Base-by-base conservation (phyloP, 2,113 vertebrate species). In the Lepus americanus region DNA sequence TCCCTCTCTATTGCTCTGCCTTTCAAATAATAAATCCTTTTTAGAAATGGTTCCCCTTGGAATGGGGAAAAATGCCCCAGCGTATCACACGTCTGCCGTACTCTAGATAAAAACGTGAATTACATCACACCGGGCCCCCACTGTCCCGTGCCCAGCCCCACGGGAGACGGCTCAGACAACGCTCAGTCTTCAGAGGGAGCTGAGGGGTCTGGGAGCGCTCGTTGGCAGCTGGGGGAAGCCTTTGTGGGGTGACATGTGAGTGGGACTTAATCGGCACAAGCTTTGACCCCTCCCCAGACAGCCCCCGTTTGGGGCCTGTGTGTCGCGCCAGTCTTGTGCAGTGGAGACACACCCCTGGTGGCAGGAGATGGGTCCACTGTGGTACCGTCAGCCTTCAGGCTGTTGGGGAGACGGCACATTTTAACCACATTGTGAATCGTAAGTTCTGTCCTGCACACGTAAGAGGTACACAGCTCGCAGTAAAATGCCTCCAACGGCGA, bases 381-480 rank as follows among this genome's bases (percentile, higher is more conserved):
- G 7, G 36, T 36, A n/a, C 59, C 51, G 61, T 31, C 61, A 9
- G 29, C 1, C 10, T 16, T 3, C 13, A 29, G 76, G 64, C 3
- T 33, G 63, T 9, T 36, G 72, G 55, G 44, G 20, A 63, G 79
- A n/a, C 10, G 2, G 0, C 33, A 36, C 23, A 11, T 23, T 17
- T 55, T 19, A 94, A 49, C 14, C 44, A 39, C 61, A 80, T 29
- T 29, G 27, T 39, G 93, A 23, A n/a, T 49, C 80, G 76, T 69
- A 39, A 96, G 87, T 27, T 23, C 94, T 78, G 83, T 89, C 91
- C 93, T 94, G 84, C 63, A 11, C 53, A 61, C 78, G 53, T 80
- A 87, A 95, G 61, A 80, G 16, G 39, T 39, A 22, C 12, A n/a
- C 84, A 64, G 66, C 63, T 9, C 31, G 84, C 84, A 83, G 92